Conservation (phyloP, 2,888 invertebrate genomes). For the Xestia sexstrigata region DNA sequence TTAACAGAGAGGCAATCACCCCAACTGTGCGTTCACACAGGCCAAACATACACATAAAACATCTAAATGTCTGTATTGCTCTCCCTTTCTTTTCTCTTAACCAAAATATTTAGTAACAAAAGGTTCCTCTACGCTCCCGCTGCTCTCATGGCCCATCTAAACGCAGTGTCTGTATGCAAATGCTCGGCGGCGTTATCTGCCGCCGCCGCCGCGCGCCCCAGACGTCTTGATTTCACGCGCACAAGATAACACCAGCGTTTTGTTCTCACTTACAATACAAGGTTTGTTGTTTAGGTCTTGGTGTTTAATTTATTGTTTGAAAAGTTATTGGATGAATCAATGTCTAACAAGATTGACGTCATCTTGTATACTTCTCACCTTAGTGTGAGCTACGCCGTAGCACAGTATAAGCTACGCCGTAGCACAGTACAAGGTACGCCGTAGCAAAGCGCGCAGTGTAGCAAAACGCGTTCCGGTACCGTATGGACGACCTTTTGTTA, state of each 20-base stretch:
- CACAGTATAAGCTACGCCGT: neutral
- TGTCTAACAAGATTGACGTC: neutral
- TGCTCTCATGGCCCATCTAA: conserved; percentile 32
- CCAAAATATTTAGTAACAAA: neutral
- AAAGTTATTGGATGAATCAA: neutral
- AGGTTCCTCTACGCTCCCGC: neutral
- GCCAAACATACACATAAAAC: neutral
- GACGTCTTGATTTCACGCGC: conserved; percentile 56
- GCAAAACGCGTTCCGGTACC: neutral
- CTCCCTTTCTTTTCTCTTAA: neutral
- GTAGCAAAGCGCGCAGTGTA: neutral
- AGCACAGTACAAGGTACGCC: neutral
- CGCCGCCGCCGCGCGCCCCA: conserved; percentile 39
- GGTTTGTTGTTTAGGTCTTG: conserved; percentile 17
- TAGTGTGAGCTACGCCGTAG: neutral
- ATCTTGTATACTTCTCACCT: neutral
- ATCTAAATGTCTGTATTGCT: neutral
- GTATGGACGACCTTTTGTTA: neutral
- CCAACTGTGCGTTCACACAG: neutral
- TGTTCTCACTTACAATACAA: conserved; percentile 40
- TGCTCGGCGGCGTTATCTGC: conserved; percentile 61
- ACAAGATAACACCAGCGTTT: conserved; percentile 52
- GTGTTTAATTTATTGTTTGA: neutral
- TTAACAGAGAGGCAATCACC: neutral
- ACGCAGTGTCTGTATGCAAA: conserved; percentile 68